Percentiles rank a stretch among this genome's conserved stretches.
Evolutionary conservation across 2,888 invertebrate genomes (phyloP).

Genomic region (Petrolisthes manimaculis): DNA sequence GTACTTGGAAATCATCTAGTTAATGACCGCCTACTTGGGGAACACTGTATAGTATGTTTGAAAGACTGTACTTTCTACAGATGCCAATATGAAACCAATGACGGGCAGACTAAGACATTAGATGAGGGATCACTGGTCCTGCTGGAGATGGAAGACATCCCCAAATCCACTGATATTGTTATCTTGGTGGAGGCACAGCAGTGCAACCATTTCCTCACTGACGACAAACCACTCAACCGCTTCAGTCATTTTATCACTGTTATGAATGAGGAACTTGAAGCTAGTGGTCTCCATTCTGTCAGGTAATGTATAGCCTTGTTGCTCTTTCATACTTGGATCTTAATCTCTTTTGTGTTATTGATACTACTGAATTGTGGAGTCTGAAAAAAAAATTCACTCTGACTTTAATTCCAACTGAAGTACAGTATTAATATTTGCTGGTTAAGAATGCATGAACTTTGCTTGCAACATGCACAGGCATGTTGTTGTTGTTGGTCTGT

Average conservation of each 20-base stretch:
- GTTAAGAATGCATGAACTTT: no score
- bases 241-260: constrained; percentile 75
- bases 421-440: no score
- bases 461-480: no score
- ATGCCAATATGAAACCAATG: constrained; percentile 45
- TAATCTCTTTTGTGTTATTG: background rate
- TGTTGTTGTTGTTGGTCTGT: no score
- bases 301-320: constrained; percentile 22
- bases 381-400: no score
- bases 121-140: constrained; percentile 47
- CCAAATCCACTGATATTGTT: constrained; percentile 73
- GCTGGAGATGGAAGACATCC: constrained; percentile 71
- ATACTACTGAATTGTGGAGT: background rate
- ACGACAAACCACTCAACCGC: constrained; percentile 76
- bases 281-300: constrained; percentile 21
- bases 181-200: constrained; percentile 77
- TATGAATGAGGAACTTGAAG: constrained; percentile 76
- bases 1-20: no score
- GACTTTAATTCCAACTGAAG: no score
- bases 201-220: constrained; percentile 82
- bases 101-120: constrained; percentile 28
- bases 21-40: no score
- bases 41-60: no score
- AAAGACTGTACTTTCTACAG: constrained; percentile 16
- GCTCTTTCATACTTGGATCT: background rate